Evolutionary conservation across 2,113 vertebrate species (phyloP).

Genomic region (Amia ocellicauda): DNA sequence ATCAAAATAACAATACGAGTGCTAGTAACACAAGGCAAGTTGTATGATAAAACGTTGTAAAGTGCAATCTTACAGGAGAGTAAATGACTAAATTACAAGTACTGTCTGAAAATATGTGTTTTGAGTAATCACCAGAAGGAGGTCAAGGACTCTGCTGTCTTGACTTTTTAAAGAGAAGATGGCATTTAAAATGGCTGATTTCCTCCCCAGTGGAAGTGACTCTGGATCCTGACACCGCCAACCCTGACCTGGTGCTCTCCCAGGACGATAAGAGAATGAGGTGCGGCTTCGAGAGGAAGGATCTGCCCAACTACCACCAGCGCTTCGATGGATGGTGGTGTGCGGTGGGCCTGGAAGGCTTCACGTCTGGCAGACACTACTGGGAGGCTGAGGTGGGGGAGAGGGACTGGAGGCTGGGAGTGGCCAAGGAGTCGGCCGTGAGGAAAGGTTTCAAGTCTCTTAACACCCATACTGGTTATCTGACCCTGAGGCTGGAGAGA

Average conservation of each 20-base stretch:
- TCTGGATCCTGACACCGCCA: conserved; percentile 58
- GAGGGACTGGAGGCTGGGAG: conserved; percentile 83
- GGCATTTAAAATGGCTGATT: too few species aligned
- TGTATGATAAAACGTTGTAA: too few species aligned
- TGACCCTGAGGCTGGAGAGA: conserved; percentile 65
- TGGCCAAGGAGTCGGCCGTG: conserved; percentile 71
- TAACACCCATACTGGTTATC: conserved; percentile 59
- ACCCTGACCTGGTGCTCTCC: conserved; percentile 70
- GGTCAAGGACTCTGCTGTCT: too few species aligned
- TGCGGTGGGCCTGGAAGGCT: conserved; percentile 51
- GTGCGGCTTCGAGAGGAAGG: conserved; percentile 65
- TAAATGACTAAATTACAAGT: too few species aligned
- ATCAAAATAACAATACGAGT: too few species aligned
- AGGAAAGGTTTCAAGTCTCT: conserved; percentile 66
- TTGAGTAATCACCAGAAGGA: too few species aligned
- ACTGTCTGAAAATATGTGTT: too few species aligned
- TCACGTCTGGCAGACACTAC: conserved; percentile 61
- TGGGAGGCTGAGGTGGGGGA: conserved; percentile 79
- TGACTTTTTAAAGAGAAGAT: too few species aligned
- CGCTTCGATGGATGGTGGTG: conserved; percentile 66
- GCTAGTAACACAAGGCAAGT: too few species aligned
- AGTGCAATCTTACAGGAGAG: too few species aligned
- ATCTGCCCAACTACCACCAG: conserved; percentile 21
- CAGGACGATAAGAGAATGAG: conserved; percentile 71
- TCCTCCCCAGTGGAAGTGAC: conserved; percentile 70